Conservation (phyloP, 2,113 vertebrate genomes). For the Erinaceus europaeus region DNA sequence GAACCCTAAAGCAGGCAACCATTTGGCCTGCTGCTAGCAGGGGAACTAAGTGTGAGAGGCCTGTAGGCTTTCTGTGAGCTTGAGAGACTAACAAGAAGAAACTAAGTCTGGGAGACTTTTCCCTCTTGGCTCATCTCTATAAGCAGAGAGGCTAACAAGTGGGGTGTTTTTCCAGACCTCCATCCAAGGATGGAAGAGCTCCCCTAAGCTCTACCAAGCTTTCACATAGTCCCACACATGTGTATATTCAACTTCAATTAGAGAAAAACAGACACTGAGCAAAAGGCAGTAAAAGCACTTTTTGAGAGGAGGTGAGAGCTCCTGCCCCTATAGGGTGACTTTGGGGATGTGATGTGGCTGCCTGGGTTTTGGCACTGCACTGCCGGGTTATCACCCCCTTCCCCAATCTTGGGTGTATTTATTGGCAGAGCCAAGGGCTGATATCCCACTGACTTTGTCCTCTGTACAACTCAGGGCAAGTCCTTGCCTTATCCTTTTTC, state of each 20-base stretch:
- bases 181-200: too few relatives aligned
- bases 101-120: too few relatives aligned
- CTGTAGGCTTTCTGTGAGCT: too few relatives aligned
- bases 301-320: background rate
- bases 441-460: background rate
- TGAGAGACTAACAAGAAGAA: too few relatives aligned
- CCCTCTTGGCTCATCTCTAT: too few relatives aligned
- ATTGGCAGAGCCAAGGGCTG: conserved; percentile 31
- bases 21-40: too few relatives aligned
- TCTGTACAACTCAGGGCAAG: background rate
- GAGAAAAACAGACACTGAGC: background rate
- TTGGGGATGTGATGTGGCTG: conserved; percentile 17
- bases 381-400: conserved; percentile 43
- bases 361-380: background rate
- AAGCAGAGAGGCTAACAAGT: too few relatives aligned
- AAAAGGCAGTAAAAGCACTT: background rate
- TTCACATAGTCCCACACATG: fast-evolving
- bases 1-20: too few relatives aligned
- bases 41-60: too few relatives aligned
- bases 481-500: background rate
- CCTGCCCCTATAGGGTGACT: background rate
- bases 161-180: too few relatives aligned
- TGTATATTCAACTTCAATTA: background rate
- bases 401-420: conserved; percentile 6
- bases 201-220: too few relatives aligned